These are phyloP conservation scores for Samia ricini DNA, from an alignment of 1,140 invertebrate species.

Conservation along the genomic window DNA sequence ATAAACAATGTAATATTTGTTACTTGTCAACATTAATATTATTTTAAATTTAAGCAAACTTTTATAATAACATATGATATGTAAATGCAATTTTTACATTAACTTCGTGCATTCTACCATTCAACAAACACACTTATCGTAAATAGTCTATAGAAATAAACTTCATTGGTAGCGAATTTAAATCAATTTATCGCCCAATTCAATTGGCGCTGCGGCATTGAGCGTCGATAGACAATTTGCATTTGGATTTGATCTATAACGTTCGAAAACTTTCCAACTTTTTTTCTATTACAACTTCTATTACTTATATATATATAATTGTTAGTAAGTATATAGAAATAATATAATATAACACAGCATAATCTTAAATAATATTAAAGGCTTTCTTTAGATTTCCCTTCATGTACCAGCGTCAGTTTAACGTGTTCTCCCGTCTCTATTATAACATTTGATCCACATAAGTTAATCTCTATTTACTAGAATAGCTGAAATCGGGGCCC, in stretches of 20 bases:
- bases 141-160: slow-evolving; percentile 1
- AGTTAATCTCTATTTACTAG: too few relatives aligned
- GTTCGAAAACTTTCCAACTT: background rate
- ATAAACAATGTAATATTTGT: background rate
- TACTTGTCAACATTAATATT: background rate
- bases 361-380: too few relatives aligned
- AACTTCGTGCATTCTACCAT: background rate
- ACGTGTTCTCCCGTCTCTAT: too few relatives aligned
- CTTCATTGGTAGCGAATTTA: slow-evolving; percentile 11
- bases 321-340: too few relatives aligned
- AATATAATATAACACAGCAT: too few relatives aligned
- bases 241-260: slow-evolving; percentile 1
- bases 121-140: background rate
- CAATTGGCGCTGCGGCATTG: slow-evolving; percentile 12
- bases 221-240: slow-evolving; percentile 12
- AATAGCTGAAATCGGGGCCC: too few relatives aligned
- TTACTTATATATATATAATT: too few relatives aligned
- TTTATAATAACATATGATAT: background rate
- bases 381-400: too few relatives aligned
- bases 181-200: slow-evolving; percentile 17
- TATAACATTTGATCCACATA: too few relatives aligned
- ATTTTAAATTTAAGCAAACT: background rate
- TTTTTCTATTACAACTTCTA: background rate
- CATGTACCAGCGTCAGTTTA: too few relatives aligned
- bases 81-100: background rate